Percentiles rank a stretch among this genome's conserved stretches.
These are phyloP conservation scores for Esox lucius DNA, from an alignment of 2,797 vertebrate species.

Conservation along the genomic window DNA sequence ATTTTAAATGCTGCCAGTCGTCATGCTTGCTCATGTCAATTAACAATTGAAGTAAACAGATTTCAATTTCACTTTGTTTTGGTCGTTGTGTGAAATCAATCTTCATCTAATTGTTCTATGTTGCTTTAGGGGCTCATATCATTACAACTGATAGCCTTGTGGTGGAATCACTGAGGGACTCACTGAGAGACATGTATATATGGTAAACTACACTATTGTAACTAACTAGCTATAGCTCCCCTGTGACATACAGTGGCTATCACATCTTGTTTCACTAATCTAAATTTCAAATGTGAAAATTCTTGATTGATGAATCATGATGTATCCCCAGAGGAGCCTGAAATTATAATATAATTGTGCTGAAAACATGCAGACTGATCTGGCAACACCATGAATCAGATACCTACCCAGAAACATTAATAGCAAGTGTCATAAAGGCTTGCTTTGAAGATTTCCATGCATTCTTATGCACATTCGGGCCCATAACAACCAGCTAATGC, in stretches of 20 bases:
- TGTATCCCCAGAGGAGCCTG: slow-evolving; percentile 43
- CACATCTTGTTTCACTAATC: slow-evolving; percentile 38
- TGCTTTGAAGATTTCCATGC: slow-evolving; percentile 51
- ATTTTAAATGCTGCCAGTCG: slow-evolving; percentile 59
- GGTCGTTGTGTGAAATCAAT: slow-evolving; percentile 49
- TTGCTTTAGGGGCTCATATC: slow-evolving; percentile 8
- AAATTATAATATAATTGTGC: slow-evolving; percentile 60
- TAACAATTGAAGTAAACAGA: slow-evolving; percentile 65
- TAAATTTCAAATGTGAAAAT: slow-evolving; percentile 53
- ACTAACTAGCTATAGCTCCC: not conserved
- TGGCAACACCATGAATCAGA: slow-evolving; percentile 29
- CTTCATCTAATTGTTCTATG: slow-evolving; percentile 54
- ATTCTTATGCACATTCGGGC: slow-evolving; percentile 29
- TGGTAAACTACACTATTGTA: not conserved
- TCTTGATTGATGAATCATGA: slow-evolving; percentile 67
- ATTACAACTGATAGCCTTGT: not conserved
- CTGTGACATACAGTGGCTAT: not conserved
- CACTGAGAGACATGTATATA: not conserved
- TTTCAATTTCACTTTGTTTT: slow-evolving; percentile 58
- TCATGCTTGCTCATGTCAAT: slow-evolving; percentile 59
- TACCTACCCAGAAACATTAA: slow-evolving; percentile 51
- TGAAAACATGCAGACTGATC: slow-evolving; percentile 66
- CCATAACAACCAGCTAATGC: slow-evolving; percentile 41
- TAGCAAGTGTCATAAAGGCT: slow-evolving; percentile 52
- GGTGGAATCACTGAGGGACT: not conserved